These are phyloP conservation scores for Sinopyrophorus schimmeli DNA, from an alignment of 2,888 invertebrate genomes.

Conservation along the genomic window DNA sequence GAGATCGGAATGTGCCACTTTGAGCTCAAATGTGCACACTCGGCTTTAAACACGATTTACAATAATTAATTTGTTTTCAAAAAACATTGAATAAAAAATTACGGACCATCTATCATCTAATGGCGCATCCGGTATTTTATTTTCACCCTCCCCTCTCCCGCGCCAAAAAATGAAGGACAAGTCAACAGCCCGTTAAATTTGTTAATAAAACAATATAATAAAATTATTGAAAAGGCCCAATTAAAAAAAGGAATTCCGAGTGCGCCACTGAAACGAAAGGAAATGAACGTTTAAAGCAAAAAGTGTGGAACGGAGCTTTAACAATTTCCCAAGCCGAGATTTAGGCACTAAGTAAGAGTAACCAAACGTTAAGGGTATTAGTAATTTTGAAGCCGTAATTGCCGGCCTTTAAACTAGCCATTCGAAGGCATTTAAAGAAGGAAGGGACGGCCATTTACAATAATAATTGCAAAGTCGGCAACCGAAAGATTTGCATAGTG, in stretches of 20 bases:
- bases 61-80: no score
- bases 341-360: constrained; percentile 38
- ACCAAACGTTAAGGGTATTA: constrained; percentile 37
- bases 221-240: neutral
- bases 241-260: neutral
- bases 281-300: no score
- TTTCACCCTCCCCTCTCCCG: no score
- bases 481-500: constrained; percentile 34
- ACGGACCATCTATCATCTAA: no score
- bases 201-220: neutral
- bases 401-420: constrained; percentile 32
- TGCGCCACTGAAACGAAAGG: no score
- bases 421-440: constrained; percentile 25
- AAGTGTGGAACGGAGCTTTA: no score
- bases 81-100: no score
- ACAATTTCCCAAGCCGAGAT: constrained; percentile 35
- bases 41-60: no score
- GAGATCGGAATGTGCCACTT: no score
- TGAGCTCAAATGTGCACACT: no score
- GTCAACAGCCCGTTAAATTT: neutral
- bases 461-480: constrained; percentile 24
- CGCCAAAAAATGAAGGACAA: neutral
- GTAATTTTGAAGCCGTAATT: constrained; percentile 35
- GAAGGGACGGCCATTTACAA: constrained; percentile 25
- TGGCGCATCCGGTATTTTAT: no score